Evolutionary conservation across 2,888 invertebrate species (phyloP), one percentile per base, ranked within the genome.

Genomic region (Callimorpha dominula): DNA sequence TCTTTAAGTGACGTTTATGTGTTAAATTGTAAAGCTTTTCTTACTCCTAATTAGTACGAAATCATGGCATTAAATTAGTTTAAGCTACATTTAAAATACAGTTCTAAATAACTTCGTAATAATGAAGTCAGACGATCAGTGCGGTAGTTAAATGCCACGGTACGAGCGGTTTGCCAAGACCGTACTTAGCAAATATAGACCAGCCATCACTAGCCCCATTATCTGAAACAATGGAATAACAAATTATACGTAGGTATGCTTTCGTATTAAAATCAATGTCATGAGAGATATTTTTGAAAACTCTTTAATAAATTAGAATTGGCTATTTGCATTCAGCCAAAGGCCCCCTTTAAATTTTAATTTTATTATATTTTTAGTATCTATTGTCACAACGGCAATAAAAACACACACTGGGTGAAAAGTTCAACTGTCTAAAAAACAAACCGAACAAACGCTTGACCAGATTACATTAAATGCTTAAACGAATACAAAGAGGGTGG

Each of bases 121-220:
- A 68, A 43, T 14, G 11, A 43, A 14, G 17, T 46, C 20, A 46
- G 57, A 50, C 31, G 31, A 46, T 68, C 31, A 52, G 46, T 40
- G 17, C 50, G 6, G 11, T n/a, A 73, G 72, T 89, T 94, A 95
- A 81, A 98, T 96, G 78, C 97, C 97, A 87, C 97, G 97, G 94
- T 98, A 98, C 43, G 97, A 96, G 80, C 97, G 97, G 86, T 97
- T 96, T 52, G 98, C 98, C 83, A 98, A 96, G 84, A 98, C 96
- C 49, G 98, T 97, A 88, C 98, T 98, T 68, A 98, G 85, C 65
- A 98, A 94, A 89, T 98, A 98, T 1, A 98, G 92, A 1, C 93
- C 96, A 5, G 97, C 93, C 88, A 98, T 96, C 31, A 98, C 96
- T 20, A 98, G 91, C 17, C 98, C 98, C 91, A 98, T 96, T 65